Evolutionary conservation across 2,113 vertebrate genomes (phyloP), one percentile per base, ranked within the genome.

Genomic region (Xyliphius kryptos): DNA sequence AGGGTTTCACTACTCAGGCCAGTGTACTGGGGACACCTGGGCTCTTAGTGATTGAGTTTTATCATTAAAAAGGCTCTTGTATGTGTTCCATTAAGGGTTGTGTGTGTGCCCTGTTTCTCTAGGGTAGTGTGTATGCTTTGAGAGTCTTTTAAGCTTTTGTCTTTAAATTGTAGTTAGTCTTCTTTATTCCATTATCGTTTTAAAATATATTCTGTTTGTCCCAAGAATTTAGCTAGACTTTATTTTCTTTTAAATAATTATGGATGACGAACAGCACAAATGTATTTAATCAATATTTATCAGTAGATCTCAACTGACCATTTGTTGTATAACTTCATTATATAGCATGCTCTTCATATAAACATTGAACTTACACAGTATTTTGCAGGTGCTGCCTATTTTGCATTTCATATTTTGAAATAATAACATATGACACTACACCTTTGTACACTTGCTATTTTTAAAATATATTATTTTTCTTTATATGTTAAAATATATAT

Each of bases 41-140:
- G 80, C 86, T 85, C 82, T 81, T 79, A 77, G 79, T 88, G 85
- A 88, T 86, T 86, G 83, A 87, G 85, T 88, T 83, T 84, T 83
- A 88, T 87, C 86, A 88, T 87, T 88, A 89, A 87, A 88, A 87
- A 86, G 85, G 80, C 85, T 84, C 81, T 86, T 78, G 80, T 84
- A 87, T 85, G 83, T 84, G 81, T 85, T 83, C 83, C 82, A 86
- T 85, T 88, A 87, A 83, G 80, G 80, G 81, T 82, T 86, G 37
- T n/a, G n/a, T n/a, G n/a, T n/a, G n/a, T n/a, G n/a, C n/a, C n/a
- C 64, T 75, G 51, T 64, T 74, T 50, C 76, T 78, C 75, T 77
- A 76, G 66, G 75, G 77, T 73, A 72, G 76, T 72, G 68, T 61
- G 72, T 52, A n/a, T 70, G 77, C 70, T 78, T 77, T 1, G 56